Conservation (phyloP, 2,797 vertebrate species). For the Pseudomugil gertrudae region DNA sequence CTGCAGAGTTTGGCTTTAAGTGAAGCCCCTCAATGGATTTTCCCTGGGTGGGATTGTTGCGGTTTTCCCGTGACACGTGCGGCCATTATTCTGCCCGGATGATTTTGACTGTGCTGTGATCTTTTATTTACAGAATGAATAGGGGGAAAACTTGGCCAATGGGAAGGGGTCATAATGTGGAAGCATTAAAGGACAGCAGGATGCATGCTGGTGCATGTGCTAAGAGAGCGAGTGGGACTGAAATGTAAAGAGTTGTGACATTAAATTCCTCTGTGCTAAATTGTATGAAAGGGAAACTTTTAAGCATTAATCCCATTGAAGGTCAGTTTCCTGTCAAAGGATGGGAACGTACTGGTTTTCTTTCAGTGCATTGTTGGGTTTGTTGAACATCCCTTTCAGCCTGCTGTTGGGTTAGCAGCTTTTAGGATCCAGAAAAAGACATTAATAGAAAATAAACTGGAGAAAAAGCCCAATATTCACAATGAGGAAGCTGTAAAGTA, state of each 20-base stretch:
- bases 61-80: constrained; percentile 1
- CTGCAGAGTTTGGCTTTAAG: constrained; percentile 11
- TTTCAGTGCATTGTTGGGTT: constrained; percentile 5
- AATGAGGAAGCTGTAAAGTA: too few relatives aligned
- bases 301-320: neutral
- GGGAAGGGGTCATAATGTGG: constrained; percentile 2
- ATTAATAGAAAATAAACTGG: neutral
- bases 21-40: constrained; percentile 16
- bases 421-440: neutral
- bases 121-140: constrained; percentile 12
- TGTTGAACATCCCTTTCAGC: constrained; percentile 1
- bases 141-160: constrained; percentile 11
- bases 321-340: constrained; percentile 11
- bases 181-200: constrained; percentile 8
- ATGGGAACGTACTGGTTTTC: neutral
- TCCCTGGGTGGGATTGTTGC: neutral
- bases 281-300: constrained; percentile 9
- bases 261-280: constrained; percentile 10
- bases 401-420: neutral
- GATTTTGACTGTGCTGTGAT: constrained; percentile 1
- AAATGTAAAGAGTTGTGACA: constrained; percentile 6
- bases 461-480: too few relatives aligned
- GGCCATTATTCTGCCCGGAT: neutral
- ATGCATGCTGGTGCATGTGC: neutral
- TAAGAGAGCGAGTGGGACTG: constrained; percentile 5